Conservation (phyloP, 2,797 vertebrate species). For the Myoxocephalus aenaeus region DNA sequence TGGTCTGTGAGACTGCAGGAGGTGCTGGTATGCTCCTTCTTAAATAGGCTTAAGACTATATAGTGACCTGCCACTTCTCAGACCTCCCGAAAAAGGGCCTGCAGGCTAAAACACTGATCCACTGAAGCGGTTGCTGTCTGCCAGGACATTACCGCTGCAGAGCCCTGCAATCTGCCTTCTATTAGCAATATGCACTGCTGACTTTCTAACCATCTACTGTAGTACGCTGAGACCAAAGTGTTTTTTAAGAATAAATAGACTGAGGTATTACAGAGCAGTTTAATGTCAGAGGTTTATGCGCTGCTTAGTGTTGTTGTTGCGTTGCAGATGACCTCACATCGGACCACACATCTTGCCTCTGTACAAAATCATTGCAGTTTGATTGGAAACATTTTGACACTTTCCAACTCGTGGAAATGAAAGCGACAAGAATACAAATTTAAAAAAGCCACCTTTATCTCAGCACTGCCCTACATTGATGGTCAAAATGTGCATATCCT, state of each 20-base stretch:
- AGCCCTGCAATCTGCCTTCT: slow-evolving; percentile 75
- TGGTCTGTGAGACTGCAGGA: slow-evolving; percentile 63
- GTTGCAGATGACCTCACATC: slow-evolving; percentile 82
- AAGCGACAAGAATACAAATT: slow-evolving; percentile 27
- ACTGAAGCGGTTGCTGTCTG: slow-evolving; percentile 70
- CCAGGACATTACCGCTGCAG: slow-evolving; percentile 71
- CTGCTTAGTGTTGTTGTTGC: slow-evolving; percentile 85
- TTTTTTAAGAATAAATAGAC: slow-evolving; percentile 67
- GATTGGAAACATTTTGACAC: slow-evolving; percentile 58
- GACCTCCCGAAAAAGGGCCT: slow-evolving; percentile 77
- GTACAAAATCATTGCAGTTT: slow-evolving; percentile 36
- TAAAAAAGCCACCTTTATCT: slow-evolving; percentile 25
- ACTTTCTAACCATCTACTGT: slow-evolving; percentile 65
- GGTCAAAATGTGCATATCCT: slow-evolving; percentile 37
- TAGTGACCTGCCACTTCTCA: slow-evolving; percentile 77
- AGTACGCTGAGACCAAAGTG: slow-evolving; percentile 48
- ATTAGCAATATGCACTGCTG: slow-evolving; percentile 66
- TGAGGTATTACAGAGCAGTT: slow-evolving; percentile 72
- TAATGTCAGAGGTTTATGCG: slow-evolving; percentile 83
- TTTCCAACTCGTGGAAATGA: slow-evolving; percentile 40
- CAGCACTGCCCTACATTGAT: slow-evolving; percentile 5
- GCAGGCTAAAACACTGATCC: slow-evolving; percentile 66
- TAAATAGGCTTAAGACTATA: slow-evolving; percentile 72
- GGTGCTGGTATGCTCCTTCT: slow-evolving; percentile 76
- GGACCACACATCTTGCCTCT: slow-evolving; percentile 88